Conservation (phyloP, 2,888 invertebrate genomes). For the Machimus rusticus region DNA sequence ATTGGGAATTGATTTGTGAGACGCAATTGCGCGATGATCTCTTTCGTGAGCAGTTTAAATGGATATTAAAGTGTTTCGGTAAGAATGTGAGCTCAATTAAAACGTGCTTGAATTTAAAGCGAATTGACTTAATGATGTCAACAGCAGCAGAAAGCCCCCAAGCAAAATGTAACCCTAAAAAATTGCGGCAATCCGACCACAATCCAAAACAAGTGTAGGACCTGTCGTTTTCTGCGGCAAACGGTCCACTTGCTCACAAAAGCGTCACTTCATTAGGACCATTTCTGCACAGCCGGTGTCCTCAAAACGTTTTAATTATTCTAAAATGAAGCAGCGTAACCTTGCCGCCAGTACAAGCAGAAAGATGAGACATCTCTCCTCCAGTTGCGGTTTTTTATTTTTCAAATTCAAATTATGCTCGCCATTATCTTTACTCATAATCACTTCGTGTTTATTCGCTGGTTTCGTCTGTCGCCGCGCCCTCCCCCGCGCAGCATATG, state of each 20-base stretch:
- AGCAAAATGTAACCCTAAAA: background rate
- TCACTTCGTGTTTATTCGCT: background rate
- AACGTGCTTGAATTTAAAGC: background rate
- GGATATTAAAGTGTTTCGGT: background rate
- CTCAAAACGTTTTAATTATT: background rate
- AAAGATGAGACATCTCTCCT: background rate
- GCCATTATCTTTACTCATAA: background rate
- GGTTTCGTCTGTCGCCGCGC: background rate
- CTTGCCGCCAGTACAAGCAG: background rate
- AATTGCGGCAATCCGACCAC: background rate
- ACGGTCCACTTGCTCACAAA: background rate
- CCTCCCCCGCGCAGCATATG: background rate
- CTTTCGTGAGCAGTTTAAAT: background rate
- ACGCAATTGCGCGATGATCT: background rate
- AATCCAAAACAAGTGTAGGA: background rate
- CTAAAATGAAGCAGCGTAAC: background rate
- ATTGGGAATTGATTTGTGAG: background rate
- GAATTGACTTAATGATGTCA: background rate
- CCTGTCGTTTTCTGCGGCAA: background rate
- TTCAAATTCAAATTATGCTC: background rate
- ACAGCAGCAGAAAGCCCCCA: background rate
- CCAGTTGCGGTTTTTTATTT: background rate
- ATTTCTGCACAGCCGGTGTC: background rate
- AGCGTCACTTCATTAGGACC: background rate
- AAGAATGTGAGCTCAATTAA: background rate